phyloP scores from a whole-genome alignment of 2,113 vertebrate genomes.

The Paraplagusia blochii region DNA sequence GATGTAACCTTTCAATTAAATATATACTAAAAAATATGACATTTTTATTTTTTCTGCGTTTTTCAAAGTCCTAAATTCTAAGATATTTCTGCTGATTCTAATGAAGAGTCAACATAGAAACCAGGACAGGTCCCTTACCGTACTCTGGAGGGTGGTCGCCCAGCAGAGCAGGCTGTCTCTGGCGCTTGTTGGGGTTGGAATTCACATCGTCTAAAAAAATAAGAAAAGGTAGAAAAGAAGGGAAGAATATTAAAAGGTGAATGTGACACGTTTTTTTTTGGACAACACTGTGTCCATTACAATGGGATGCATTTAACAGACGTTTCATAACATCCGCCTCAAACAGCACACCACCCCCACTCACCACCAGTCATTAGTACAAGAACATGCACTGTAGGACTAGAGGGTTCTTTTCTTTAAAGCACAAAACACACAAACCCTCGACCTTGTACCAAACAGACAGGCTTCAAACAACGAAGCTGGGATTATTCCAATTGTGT shows the following conservation, averaged over 20 bases:
- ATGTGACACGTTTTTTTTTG: slow-evolving; percentile 3
- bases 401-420: background rate
- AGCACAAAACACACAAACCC: background rate
- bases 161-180: slow-evolving; percentile 87
- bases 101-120: too few species aligned
- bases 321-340: background rate
- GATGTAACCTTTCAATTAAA: too few species aligned
- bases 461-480: slow-evolving; percentile 2
- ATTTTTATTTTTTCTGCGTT: too few species aligned
- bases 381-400: slow-evolving; percentile 26
- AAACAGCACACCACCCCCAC: background rate
- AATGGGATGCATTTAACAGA: background rate
- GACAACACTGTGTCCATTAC: slow-evolving; percentile 6
- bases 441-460: slow-evolving; percentile 5
- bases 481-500: background rate
- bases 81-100: too few species aligned
- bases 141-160: slow-evolving; percentile 91
- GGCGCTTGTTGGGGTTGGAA: slow-evolving; percentile 88
- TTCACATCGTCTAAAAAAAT: slow-evolving; percentile 76
- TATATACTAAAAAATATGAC: too few species aligned
- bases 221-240: slow-evolving; percentile 1
- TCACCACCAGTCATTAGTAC: background rate
- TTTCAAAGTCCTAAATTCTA: too few species aligned
- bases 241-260: slow-evolving; percentile 2
- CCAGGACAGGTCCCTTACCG: too few species aligned